Conservation (phyloP, 2,797 vertebrate species). For the Lutjanus argentimaculatus region DNA sequence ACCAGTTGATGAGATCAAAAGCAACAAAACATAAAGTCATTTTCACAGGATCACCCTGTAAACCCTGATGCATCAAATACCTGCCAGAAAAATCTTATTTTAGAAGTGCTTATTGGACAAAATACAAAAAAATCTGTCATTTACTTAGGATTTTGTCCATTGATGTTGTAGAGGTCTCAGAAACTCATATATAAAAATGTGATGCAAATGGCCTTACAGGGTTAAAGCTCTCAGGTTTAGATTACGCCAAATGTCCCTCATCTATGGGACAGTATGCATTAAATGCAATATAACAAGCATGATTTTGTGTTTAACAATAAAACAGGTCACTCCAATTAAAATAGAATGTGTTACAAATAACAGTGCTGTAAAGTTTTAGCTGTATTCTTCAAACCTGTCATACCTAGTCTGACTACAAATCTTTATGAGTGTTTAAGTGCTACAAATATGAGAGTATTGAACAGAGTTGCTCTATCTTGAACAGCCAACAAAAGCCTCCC, state of each 20-base stretch:
- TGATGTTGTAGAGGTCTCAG: too few species aligned
- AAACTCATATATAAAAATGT: too few species aligned
- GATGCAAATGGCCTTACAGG: too few species aligned
- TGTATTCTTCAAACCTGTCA: not conserved
- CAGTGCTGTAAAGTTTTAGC: not conserved
- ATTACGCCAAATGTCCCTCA: not conserved
- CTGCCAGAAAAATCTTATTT: too few species aligned
- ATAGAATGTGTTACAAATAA: not conserved
- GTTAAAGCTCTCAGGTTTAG: too few species aligned
- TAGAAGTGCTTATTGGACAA: too few species aligned
- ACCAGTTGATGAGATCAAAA: not conserved
- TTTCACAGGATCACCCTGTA: not conserved
- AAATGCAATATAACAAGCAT: not conserved
- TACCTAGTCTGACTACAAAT: not conserved
- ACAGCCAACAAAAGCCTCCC: not conserved
- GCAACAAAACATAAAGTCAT: not conserved
- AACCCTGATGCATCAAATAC: too few species aligned
- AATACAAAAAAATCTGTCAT: too few species aligned
- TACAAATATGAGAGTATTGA: not conserved
- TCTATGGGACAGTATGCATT: not conserved
- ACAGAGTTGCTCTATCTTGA: not conserved
- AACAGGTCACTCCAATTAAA: not conserved
- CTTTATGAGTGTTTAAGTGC: not conserved
- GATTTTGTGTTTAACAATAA: not conserved
- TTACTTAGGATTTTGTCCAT: too few species aligned